These are phyloP conservation scores for Orientallactaga bullata DNA, from an alignment of 2,113 vertebrate species.

Conservation along the genomic window DNA sequence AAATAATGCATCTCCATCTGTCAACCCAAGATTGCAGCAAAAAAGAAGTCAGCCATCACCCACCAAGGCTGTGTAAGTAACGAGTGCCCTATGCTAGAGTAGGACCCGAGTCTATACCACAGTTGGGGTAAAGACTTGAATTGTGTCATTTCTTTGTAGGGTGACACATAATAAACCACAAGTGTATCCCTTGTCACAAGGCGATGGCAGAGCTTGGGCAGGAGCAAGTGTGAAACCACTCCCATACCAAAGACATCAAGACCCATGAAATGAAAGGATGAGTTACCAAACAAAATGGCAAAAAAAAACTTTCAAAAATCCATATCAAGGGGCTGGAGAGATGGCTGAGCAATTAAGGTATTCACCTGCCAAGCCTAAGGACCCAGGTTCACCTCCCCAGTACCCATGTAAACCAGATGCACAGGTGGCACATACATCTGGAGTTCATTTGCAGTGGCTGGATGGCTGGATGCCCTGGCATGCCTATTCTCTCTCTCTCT, in stretches of 20 bases:
- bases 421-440: no score
- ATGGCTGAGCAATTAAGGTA: no score
- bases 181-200: neutral
- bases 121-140: neutral
- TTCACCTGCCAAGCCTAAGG: no score
- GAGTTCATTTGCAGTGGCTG: no score
- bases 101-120: neutral
- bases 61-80: neutral
- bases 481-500: no score
- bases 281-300: slow-evolving; percentile 31
- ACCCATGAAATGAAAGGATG: neutral
- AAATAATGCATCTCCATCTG: neutral
- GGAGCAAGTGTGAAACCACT: neutral
- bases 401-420: no score
- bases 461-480: no score
- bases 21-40: neutral
- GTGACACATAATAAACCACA: neutral
- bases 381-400: no score
- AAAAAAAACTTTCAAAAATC: neutral
- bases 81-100: neutral
- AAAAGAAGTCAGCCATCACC: neutral
- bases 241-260: neutral
- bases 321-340: neutral
- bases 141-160: neutral
- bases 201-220: neutral